A percentile compares a stretch with the other conserved stretches of the same genome.
Conservation (phyloP, 2,888 invertebrate genomes). For the Sinodicranocentrus sp. region DNA sequence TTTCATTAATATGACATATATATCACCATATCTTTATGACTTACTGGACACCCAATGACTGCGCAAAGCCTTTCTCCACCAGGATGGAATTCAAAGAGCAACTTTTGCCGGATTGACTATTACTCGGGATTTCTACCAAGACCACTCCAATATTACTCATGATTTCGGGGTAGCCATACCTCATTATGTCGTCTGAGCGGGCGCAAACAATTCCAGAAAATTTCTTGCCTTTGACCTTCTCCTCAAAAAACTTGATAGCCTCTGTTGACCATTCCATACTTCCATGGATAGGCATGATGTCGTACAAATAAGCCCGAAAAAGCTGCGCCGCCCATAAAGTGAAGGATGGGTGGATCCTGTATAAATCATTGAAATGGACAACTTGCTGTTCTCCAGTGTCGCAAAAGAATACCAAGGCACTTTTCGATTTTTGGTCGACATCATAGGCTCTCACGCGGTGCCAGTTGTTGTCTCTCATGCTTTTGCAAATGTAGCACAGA, state of each 20-base stretch:
- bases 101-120: neutral
- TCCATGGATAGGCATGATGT: constrained; percentile 13
- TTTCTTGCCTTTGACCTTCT: neutral
- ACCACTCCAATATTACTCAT: constrained; percentile 15
- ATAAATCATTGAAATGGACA: neutral
- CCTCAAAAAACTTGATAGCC: neutral
- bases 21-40: neutral
- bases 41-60: constrained; percentile 19
- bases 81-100: constrained; percentile 27
- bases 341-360: constrained; percentile 2
- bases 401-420: neutral
- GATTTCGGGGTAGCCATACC: constrained; percentile 26
- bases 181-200: constrained; percentile 12
- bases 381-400: neutral
- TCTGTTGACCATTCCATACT: constrained; percentile 13
- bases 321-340: constrained; percentile 1
- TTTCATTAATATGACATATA: too few species aligned
- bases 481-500: constrained; percentile 6
- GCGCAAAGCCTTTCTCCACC: constrained; percentile 20
- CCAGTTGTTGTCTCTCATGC: neutral
- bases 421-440: neutral
- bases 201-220: constrained; percentile 20
- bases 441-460: constrained; percentile 27
- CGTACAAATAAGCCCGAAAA: constrained; percentile 37
- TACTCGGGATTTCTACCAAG: neutral